Evolutionary conservation across 2,888 invertebrate species (phyloP), one percentile per base, ranked within the genome.

Genomic region (Venusia cambrica): DNA sequence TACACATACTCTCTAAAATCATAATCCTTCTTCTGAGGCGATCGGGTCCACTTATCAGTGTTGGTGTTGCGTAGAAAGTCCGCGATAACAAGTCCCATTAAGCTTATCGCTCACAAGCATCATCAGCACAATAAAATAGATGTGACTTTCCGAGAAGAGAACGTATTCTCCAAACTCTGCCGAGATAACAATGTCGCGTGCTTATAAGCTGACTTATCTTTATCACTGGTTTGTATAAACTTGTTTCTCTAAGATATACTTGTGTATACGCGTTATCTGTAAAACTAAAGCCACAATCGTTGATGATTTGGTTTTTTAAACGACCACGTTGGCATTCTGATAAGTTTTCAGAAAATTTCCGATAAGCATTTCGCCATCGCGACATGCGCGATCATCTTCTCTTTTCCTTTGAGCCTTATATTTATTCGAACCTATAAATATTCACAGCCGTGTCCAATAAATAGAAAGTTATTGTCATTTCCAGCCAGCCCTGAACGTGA

Each of bases 141-240:
- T 77, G 57, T 74, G 62, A n/a, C n/a, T 71, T 85, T 85, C 84
- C 80, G 76, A 73, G 83, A 83, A 84, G 57, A 9, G 67, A 62
- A 83, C 80, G 81, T 83, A 74, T 80, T 75, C 76, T 75, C 79
- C 70, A 72, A 78, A 78, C 69, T 69, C 68, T 70, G 62, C 54
- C 57, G 62, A 79, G 85, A 85, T 85, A 85, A 87, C 83, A 84
- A 80, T 83, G 81, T 74, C 72, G 68, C 74, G 75, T 75, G 68
- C 78, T 68, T 76, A 73, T 77, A 22, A 72, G 68, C 63, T 63
- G n/a, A n/a, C n/a, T 65, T 51, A 54, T 35, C 26, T 35, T 9
- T 31, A 20, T 26, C 22, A 13, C 10, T 8, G 18, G 15, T 13
- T 28, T n/a, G 4, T 12, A 24, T 12, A 39, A 10, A 25, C 24